Base-by-base conservation (phyloP, 2,888 invertebrate genomes). In the Horisme vitalbata region DNA sequence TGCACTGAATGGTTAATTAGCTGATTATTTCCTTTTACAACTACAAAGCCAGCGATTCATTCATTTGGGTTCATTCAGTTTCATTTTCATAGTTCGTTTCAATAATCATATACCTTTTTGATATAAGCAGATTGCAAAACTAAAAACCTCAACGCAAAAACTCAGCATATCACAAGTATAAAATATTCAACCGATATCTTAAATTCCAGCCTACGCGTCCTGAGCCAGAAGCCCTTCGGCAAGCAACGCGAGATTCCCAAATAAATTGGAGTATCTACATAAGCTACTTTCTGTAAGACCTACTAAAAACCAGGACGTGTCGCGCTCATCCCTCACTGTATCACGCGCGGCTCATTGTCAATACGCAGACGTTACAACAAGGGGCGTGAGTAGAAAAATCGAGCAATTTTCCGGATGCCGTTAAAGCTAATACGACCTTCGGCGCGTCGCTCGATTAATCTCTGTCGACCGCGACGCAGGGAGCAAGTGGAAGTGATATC, bases 361-460 rank as follows among this genome's bases (percentile, higher is more conserved):
- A 73, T 76, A 76, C 75, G 70, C 68, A 74, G 72, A 77, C 77
- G 68, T 64, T 71, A 73, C 75, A 79, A 81, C 76, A 75, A 75
- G 75, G 72, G 76, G 75, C 62, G 75, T 71, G 68, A 77, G 79
- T 71, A 75, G 80, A 83, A 85, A 87, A 86, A 81, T 83, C 78
- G 75, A 67, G 77, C 80, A 80, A 83, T 85, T 84, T 87, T 85
- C 82, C 80, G 79, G 82, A 85, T 83, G 75, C 83, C 82, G 79
- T 79, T 83, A 81, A 78, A 83, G 80, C 79, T 83, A 85, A 86
- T 84, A 83, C 77, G 79, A 76, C 75, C 73, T 79, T 79, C 76
- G 68, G 71, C 75, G 73, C 74, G 70, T 70, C 70, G 63, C 65
- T 72, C 83, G 79, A 85, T 87, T 86, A 85, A 86, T 86, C 83